Evolutionary conservation across 2,797 vertebrate species (phyloP).

Genomic region (Prionace glauca): DNA sequence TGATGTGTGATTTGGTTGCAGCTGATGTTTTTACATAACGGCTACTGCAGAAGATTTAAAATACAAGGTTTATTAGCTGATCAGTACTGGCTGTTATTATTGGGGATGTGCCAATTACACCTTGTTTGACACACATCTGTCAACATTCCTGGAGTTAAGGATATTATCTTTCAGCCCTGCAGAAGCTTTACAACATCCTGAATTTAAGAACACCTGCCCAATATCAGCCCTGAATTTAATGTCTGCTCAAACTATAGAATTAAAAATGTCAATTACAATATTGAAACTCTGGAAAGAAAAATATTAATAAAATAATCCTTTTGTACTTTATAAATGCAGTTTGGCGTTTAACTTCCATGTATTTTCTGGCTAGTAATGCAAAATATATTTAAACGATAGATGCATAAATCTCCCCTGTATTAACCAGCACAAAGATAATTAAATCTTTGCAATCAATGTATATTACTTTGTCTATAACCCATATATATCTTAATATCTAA

Average conservation of each 20-base stretch:
- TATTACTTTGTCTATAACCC: background rate
- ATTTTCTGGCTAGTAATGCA: background rate
- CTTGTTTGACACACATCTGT: background rate
- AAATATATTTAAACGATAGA: background rate
- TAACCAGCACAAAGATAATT: background rate
- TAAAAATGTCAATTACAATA: background rate
- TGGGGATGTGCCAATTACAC: background rate
- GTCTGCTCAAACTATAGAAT: background rate
- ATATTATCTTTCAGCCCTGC: background rate
- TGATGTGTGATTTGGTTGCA: background rate
- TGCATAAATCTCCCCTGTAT: background rate
- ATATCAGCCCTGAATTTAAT: background rate
- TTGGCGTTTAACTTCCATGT: background rate
- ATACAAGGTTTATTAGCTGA: constrained; percentile 14
- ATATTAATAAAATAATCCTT: background rate
- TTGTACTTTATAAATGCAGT: background rate
- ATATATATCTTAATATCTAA: background rate
- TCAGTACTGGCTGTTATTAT: constrained; percentile 10
- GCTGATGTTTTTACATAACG: constrained; percentile 28
- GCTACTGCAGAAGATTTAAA: constrained; percentile 31
- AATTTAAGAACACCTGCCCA: background rate
- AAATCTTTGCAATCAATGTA: background rate
- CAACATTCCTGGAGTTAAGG: background rate
- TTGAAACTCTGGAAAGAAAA: background rate
- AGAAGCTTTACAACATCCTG: background rate